A percentile compares a stretch with the other conserved stretches of the same genome.
Evolutionary conservation across 2,113 vertebrate species (phyloP).

Genomic region (Ameiurus melas): DNA sequence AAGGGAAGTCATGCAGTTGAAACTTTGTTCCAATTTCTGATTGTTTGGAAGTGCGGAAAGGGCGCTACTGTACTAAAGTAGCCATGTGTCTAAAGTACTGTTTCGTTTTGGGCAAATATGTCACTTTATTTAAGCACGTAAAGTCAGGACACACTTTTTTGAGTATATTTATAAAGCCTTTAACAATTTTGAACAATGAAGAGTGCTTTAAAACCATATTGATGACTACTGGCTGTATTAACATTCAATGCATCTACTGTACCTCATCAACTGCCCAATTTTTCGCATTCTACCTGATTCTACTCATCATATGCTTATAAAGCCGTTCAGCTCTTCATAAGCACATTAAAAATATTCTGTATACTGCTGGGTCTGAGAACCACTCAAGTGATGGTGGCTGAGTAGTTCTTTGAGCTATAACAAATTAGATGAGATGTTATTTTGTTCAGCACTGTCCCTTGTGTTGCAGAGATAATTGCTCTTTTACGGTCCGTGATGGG

Average conservation of each 20-base stretch:
- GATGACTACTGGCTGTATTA: not conserved
- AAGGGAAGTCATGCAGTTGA: slow-evolving; percentile 26
- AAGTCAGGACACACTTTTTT: not conserved
- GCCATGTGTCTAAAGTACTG: not conserved
- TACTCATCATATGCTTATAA: not conserved
- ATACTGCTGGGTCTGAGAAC: not conserved
- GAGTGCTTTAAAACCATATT: not conserved
- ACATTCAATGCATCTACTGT: not conserved
- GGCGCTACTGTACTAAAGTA: not conserved
- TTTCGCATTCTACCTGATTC: not conserved
- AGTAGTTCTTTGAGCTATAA: slow-evolving; percentile 24
- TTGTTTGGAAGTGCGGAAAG: not conserved
- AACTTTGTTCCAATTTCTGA: not conserved
- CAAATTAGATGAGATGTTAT: slow-evolving; percentile 37
- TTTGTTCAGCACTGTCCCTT: slow-evolving; percentile 41
- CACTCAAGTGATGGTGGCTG: slow-evolving; percentile 6
- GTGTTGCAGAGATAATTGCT: slow-evolving; percentile 46
- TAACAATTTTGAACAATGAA: not conserved
- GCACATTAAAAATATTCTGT: not conserved
- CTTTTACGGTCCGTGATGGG: slow-evolving; percentile 34
- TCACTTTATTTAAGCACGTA: not conserved
- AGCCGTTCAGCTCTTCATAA: not conserved
- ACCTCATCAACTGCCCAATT: not conserved
- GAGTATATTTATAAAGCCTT: not conserved
- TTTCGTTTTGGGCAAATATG: not conserved